These are phyloP conservation scores for Microtus ochrogaster DNA, from an alignment of 2,113 vertebrate species.

Conservation along the genomic window DNA sequence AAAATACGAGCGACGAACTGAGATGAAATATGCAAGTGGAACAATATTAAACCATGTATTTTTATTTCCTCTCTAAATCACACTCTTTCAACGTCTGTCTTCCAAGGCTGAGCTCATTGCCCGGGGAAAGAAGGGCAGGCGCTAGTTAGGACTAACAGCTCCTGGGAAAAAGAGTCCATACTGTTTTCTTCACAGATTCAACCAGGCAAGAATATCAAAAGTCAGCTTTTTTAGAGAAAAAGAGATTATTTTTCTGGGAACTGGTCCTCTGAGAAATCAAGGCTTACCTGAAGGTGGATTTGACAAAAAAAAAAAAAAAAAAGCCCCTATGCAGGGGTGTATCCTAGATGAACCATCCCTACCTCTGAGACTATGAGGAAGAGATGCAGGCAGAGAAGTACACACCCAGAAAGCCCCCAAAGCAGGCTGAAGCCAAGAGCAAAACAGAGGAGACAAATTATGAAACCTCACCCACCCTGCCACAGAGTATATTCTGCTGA, in stretches of 20 bases:
- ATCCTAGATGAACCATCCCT: not conserved
- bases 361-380: not conserved
- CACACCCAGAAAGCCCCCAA: not conserved
- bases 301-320: not conserved
- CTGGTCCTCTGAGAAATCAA: conserved; percentile 22
- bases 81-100: not conserved
- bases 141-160: not conserved
- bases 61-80: conserved; percentile 65
- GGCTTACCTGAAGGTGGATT: not conserved
- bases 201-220: not conserved
- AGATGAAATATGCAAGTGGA: conserved; percentile 68
- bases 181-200: not conserved
- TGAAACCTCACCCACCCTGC: not conserved
- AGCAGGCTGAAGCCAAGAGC: not conserved
- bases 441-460: not conserved
- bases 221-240: conserved; percentile 2
- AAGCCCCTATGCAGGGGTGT: not conserved
- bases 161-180: not conserved
- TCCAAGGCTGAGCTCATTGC: not conserved
- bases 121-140: not conserved
- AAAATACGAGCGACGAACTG: conserved; percentile 60
- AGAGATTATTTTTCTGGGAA: not conserved
- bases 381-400: not conserved
- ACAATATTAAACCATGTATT: conserved; percentile 56
- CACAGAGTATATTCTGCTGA: not conserved